Evolutionary conservation across 2,797 vertebrate genomes (phyloP).

Genomic region (Pantherophis alleghaniensis): DNA sequence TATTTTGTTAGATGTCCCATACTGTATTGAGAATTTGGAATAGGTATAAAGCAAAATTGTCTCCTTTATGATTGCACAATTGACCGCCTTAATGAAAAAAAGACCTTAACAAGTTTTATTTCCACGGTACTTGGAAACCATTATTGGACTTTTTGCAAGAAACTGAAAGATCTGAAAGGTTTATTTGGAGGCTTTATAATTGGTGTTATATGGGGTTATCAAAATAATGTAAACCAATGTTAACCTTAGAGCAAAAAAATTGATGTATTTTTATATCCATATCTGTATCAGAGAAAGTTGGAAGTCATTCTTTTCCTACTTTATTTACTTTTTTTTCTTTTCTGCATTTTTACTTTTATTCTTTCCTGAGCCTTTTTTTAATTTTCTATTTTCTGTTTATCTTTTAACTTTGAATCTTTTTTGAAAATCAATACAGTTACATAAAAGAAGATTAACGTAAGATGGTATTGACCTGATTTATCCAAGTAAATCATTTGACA

Average conservation of each 20-base stretch:
- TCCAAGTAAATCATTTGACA: background rate
- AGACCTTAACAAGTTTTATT: background rate
- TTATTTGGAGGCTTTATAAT: background rate
- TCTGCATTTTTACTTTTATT: background rate
- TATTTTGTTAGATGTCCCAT: background rate
- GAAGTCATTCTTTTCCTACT: background rate
- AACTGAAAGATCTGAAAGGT: background rate
- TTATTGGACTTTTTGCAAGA: background rate
- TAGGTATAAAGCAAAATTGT: background rate
- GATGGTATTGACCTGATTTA: conserved; percentile 5
- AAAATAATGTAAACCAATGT: background rate
- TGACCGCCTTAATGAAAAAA: background rate
- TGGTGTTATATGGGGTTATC: background rate
- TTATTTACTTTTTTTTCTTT: background rate
- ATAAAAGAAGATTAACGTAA: conserved; percentile 29
- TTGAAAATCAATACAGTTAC: background rate
- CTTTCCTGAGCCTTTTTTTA: background rate
- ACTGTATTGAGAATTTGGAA: too few species aligned
- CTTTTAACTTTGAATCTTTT: background rate
- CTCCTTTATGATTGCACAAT: background rate
- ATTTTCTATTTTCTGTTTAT: background rate
- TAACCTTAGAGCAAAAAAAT: background rate
- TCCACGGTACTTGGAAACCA: background rate
- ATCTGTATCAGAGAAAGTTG: background rate
- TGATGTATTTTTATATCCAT: background rate